Conservation (phyloP, 2,113 vertebrate genomes). For the Melanotaenia duboulayi region DNA sequence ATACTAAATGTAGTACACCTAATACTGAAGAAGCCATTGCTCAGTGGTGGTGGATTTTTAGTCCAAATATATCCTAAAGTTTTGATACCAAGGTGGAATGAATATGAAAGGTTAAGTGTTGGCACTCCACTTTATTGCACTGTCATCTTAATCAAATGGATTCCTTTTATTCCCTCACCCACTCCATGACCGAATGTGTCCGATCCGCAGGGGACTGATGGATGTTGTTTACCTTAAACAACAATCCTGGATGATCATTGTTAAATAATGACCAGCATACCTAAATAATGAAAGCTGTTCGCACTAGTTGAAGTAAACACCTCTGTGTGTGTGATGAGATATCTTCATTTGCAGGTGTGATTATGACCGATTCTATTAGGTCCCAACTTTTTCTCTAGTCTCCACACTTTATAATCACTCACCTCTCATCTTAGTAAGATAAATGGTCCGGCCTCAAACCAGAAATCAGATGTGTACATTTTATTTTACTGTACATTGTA, state of each 20-base stretch:
- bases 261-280: slow-evolving; percentile 58
- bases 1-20: not conserved
- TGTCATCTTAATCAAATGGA: slow-evolving; percentile 50
- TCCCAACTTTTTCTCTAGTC: slow-evolving; percentile 54
- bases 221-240: slow-evolving; percentile 41
- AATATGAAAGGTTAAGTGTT: slow-evolving; percentile 54
- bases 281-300: slow-evolving; percentile 59
- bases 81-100: slow-evolving; percentile 27
- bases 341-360: slow-evolving; percentile 54
- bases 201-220: slow-evolving; percentile 50
- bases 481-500: slow-evolving; percentile 50
- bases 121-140: slow-evolving; percentile 52
- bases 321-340: slow-evolving; percentile 50
- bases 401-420: slow-evolving; percentile 62
- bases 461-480: slow-evolving; percentile 53
- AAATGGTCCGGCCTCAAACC: slow-evolving; percentile 54
- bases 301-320: slow-evolving; percentile 21
- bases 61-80: no score
- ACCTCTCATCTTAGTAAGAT: slow-evolving; percentile 69
- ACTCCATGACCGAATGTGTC: slow-evolving; percentile 49
- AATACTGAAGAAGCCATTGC: not conserved
- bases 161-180: slow-evolving; percentile 41
- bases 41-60: not conserved
- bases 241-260: slow-evolving; percentile 36
- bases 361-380: slow-evolving; percentile 72